Evolutionary conservation across 1,140 invertebrate genomes (phyloP), one percentile per base, ranked within the genome.

Genomic region (Aleiodes sp.): DNA sequence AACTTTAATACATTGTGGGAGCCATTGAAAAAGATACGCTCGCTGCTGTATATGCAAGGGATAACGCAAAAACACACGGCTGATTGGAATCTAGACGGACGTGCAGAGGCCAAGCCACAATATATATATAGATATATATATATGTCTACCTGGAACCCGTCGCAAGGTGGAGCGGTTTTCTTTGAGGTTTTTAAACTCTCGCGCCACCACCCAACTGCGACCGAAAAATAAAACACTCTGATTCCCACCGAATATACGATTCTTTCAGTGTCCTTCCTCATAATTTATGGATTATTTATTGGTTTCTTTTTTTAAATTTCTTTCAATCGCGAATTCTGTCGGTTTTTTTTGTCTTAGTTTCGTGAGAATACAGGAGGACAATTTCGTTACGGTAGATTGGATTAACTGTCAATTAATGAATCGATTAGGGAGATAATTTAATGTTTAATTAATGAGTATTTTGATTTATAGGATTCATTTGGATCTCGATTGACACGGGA

Each of bases 61-160:
- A 70, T 76, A 65, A 21, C 62, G 76, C 72, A 79, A 82, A 82
- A 81, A 78, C 75, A 73, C 74, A 59, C 26, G 46, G 77, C 77
- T 78, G 81, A 81, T 78, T 77, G 77, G 77, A 79, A 80, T 82
- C 77, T 78, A 77, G 76, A 77, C 74, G 68, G 78, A 76, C 75
- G 62, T 71, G 66, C 57, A 68, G 60, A 41, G 28, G n/a, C 31
- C 29, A 43, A 19, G 26, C 26, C 37, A n/a, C 33, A 62, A 70
- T 52, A 52, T 52, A 52, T 52, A n/a, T 6, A 19, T 6, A 59
- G 6, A 59, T 2, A 59, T 29, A 31, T 59, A 59, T n/a, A 31
- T 16, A 72, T 46, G 71, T 72, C 75, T 80, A 78, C 76, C 78
- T 80, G 74, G 66, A 73, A 75, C 70, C 72, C 64, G 74, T 73